Evolutionary conservation across 2,888 invertebrate genomes (phyloP).

Genomic region (Microctonus aethiopoides): DNA sequence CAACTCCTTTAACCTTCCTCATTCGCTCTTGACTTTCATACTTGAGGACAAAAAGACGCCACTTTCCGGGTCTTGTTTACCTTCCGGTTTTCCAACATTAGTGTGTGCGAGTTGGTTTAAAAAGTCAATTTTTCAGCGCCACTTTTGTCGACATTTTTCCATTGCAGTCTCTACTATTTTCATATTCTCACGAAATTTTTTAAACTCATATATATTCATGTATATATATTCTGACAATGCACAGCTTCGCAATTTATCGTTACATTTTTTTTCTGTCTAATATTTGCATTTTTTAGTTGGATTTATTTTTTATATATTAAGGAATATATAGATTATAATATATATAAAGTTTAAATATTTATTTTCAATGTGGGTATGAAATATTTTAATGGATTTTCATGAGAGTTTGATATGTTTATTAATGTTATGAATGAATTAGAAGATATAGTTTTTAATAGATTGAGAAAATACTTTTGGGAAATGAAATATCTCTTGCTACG

Average conservation of each 20-base stretch:
- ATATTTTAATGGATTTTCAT: no score
- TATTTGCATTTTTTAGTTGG: no score
- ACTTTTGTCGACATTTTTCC: background rate
- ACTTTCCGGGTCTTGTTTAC: constrained; percentile 30
- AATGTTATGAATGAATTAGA: no score
- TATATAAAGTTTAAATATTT: no score
- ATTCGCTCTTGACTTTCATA: background rate
- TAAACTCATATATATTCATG: background rate
- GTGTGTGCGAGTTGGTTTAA: constrained; percentile 24
- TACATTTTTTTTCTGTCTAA: background rate
- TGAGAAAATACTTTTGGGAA: no score
- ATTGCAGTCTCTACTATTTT: background rate
- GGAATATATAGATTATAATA: no score
- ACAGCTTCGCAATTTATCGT: background rate
- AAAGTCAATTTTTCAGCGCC: constrained; percentile 33
- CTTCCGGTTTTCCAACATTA: constrained; percentile 28
- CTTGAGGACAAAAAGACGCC: background rate
- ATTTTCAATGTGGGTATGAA: no score
- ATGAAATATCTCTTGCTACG: no score
- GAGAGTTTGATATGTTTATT: no score
- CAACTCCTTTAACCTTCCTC: background rate
- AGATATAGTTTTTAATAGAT: no score
- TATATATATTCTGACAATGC: background rate
- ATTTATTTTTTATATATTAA: no score
- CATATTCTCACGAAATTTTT: background rate